Percentiles rank a stretch among this genome's conserved stretches.
Conservation (phyloP, 2,888 invertebrate genomes). For the Matsumyia berberina region DNA sequence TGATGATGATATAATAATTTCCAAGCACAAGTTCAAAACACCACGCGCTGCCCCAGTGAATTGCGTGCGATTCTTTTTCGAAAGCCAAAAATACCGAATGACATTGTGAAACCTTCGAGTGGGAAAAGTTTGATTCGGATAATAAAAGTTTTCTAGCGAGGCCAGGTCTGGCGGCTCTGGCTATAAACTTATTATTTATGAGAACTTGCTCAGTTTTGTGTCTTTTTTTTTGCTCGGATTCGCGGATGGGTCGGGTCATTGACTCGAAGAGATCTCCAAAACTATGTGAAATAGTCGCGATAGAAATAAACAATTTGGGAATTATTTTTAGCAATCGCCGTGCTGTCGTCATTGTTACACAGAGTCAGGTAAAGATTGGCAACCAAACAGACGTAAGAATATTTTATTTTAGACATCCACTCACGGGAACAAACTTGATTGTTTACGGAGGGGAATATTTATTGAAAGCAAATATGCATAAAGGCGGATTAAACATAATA, state of each 20-base stretch:
- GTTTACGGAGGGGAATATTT: conserved; percentile 1
- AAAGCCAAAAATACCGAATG: conserved; percentile 19
- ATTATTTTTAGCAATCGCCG: not conserved
- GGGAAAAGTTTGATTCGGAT: not conserved
- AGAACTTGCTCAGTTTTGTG: not conserved
- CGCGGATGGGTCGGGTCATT: conserved; percentile 37
- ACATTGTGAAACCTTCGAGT: conserved; percentile 32
- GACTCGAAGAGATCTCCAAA: conserved; percentile 2
- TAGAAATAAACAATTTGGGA: conserved; percentile 9
- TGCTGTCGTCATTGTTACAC: conserved; percentile 4
- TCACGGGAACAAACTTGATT: not conserved
- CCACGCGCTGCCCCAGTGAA: conserved; percentile 11
- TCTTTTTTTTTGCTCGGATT: conserved; percentile 19
- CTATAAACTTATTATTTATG: conserved; percentile 12
- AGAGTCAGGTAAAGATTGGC: not conserved
- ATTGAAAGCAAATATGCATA: conserved; percentile 5
- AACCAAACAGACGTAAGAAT: conserved; percentile 1
- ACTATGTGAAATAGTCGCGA: conserved; percentile 18
- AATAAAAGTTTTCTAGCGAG: conserved; percentile 8
- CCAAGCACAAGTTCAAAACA: conserved; percentile 48
- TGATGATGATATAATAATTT: conserved; percentile 52
- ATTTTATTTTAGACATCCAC: conserved; percentile 2
- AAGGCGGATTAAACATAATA: not conserved
- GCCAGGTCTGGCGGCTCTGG: conserved; percentile 7
- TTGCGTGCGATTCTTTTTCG: conserved; percentile 17